Percentiles rank a stretch among this genome's conserved stretches.
phyloP scores from a whole-genome alignment of 2,797 vertebrate genomes.

The Percopsis omiscomaycus region DNA sequence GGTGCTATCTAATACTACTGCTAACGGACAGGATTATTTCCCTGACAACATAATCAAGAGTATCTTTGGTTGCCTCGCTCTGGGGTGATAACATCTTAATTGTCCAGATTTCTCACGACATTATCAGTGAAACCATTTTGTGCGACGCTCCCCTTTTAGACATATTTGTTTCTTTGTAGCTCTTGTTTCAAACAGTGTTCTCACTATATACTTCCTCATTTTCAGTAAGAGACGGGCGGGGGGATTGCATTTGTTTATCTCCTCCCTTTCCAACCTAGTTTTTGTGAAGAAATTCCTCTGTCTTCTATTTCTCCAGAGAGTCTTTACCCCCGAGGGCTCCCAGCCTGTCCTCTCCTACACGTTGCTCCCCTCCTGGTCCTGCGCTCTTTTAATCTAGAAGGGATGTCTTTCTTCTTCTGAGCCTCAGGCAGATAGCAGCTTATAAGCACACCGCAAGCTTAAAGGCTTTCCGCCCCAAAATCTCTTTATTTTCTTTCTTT shows the following conservation, averaged over 20 bases:
- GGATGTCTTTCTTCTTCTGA: constrained; percentile 72
- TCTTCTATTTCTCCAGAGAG: constrained; percentile 59
- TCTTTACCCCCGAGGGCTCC: constrained; percentile 53
- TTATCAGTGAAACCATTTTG: no score
- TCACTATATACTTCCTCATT: constrained; percentile 53
- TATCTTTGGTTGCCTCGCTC: constrained; percentile 38
- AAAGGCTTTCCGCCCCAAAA: constrained; percentile 35
- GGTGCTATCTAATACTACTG: neutral
- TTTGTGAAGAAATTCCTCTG: constrained; percentile 46
- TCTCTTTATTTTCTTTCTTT: constrained; percentile 17
- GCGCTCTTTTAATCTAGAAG: constrained; percentile 71
- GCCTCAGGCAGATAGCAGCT: constrained; percentile 70
- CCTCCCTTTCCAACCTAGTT: constrained; percentile 34
- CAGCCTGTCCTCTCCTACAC: constrained; percentile 65
- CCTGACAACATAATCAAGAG: neutral
- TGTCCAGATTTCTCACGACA: no score
- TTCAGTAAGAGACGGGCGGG: constrained; percentile 53
- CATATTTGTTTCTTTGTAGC: constrained; percentile 51
- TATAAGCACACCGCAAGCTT: constrained; percentile 59
- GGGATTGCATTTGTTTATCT: constrained; percentile 42
- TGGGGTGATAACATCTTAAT: neutral
- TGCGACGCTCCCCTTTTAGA: constrained; percentile 8
- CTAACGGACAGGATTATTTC: neutral
- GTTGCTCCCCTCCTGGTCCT: constrained; percentile 66
- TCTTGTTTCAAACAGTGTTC: constrained; percentile 55